A percentile compares a stretch with the other conserved stretches of the same genome.
Conservation (phyloP, 2,797 vertebrate genomes). For the Eupleurogrammus muticus region DNA sequence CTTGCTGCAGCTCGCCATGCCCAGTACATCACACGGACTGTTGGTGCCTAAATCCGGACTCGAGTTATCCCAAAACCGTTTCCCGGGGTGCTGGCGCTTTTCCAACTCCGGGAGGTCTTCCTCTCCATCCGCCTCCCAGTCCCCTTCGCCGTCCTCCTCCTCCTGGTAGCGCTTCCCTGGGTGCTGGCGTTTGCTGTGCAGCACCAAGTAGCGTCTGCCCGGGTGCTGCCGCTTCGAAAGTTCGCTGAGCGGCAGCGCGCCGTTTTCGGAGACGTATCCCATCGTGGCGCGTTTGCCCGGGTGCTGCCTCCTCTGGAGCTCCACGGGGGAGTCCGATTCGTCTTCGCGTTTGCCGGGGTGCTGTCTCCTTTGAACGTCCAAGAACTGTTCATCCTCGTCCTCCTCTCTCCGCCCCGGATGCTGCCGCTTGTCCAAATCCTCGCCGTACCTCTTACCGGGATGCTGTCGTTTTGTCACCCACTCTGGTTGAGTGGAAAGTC, state of each 20-base stretch:
- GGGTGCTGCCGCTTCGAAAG: constrained; percentile 89
- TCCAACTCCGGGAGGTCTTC: constrained; percentile 73
- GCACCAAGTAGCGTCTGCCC: constrained; percentile 82
- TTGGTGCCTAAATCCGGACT: constrained; percentile 75
- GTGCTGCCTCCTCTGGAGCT: constrained; percentile 87
- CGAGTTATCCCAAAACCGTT: constrained; percentile 82
- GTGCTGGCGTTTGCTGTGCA: constrained; percentile 84
- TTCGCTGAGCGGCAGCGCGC: constrained; percentile 70
- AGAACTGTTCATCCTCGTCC: constrained; percentile 72
- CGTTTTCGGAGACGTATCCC: constrained; percentile 72
- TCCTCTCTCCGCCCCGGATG: constrained; percentile 87
- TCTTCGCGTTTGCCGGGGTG: constrained; percentile 88
- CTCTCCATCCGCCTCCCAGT: constrained; percentile 70
- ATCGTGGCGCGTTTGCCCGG: constrained; percentile 83
- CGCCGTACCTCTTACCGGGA: constrained; percentile 80
- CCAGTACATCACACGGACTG: constrained; percentile 83
- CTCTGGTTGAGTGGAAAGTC: constrained; percentile 69
- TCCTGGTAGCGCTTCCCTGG: constrained; percentile 82
- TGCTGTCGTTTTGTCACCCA: constrained; percentile 89
- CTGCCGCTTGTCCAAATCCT: constrained; percentile 83
- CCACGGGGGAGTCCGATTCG: constrained; percentile 65
- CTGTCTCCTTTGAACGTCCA: constrained; percentile 81
- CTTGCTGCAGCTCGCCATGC: constrained; percentile 83
- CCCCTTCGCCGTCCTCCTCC: constrained; percentile 70
- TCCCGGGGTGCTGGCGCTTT: constrained; percentile 91